Evolutionary conservation across 23 tunicate genomes (phyloP), one percentile per base, ranked within the genome.

Genomic region (Styela clava): DNA sequence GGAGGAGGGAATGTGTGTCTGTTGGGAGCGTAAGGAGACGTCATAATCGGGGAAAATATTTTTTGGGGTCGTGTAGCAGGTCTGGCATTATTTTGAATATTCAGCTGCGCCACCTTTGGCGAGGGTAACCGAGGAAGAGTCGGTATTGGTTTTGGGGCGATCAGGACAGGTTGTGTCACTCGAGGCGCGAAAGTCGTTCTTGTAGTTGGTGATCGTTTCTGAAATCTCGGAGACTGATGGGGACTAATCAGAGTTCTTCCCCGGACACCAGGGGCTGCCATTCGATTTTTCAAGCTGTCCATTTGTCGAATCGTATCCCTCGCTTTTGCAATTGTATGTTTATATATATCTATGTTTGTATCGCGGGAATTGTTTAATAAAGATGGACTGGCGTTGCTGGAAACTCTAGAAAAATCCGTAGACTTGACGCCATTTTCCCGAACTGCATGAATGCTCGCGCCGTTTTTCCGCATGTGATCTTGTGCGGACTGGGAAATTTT

Each of bases 281-380:
- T 35, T 28, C 35, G 35, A 20, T 44, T 36, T 27, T 76, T 29
- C 21, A 33, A 21, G 27, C 23, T 52, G 37, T 76, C 24, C 81
- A 76, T 76, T 44, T 76, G 62, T 76, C 81, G 23, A 21, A 76
- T 22, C 26, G 28, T 26, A 35, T 52, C 81, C 65, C 52, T 76
- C 9, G 81, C 81, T 27, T 44, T 51, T 44, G 64, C 81, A 24
- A 76, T 76, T 22, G 81, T 76, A 52, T 76, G 35, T 44, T 76
- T 65, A 76, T 76, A 76, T 22, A 76, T 76, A 52, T 76, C 81
- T 35, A 76, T 76, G 21, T 44, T 44, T 1, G 65, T 64, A 21
- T 76, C 81, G 0, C 81, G 63, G 33, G 62, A 64, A 16, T 22
- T 52, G 2, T 76, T 76, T 31, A 76, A n/a, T 5, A 56, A 20